Evolutionary conservation across 2,888 invertebrate species (phyloP).

Genomic region (Yponomeuta plumbellus): DNA sequence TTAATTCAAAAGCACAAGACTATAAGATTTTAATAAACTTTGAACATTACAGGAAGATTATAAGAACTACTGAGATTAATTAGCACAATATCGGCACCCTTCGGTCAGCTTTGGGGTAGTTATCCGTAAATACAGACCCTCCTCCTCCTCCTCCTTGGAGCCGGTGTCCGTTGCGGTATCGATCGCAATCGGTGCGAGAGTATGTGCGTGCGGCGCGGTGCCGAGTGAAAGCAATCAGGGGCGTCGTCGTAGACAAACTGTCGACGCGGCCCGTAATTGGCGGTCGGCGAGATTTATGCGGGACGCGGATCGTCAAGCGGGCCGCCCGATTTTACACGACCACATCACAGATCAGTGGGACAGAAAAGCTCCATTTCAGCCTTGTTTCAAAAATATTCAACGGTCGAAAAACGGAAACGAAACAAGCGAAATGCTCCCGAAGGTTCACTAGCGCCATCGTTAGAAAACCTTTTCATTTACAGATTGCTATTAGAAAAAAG

Average conservation of each 20-base stretch:
- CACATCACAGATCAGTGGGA: slow-evolving; percentile 19
- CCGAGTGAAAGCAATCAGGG: slow-evolving; percentile 71
- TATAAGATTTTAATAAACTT: neutral
- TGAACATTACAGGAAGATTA: no score
- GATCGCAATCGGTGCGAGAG: slow-evolving; percentile 8
- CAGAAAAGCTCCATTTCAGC: neutral
- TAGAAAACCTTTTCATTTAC: no score
- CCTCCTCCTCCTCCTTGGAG: neutral
- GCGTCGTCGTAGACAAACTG: slow-evolving; percentile 73
- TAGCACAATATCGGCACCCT: neutral
- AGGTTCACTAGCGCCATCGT: no score
- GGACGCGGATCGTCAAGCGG: slow-evolving; percentile 62
- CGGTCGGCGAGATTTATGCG: slow-evolving; percentile 74
- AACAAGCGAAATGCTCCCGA: no score
- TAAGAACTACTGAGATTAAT: neutral
- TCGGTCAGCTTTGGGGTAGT: neutral
- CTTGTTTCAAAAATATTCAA: neutral
- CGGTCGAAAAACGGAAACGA: no score
- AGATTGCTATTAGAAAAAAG: no score
- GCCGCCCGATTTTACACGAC: slow-evolving; percentile 42
- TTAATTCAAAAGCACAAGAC: neutral
- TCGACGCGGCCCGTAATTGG: slow-evolving; percentile 74
- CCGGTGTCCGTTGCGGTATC: neutral
- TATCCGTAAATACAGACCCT: neutral
- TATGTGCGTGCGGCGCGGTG: slow-evolving; percentile 23